Conservation (phyloP, 1,140 invertebrate species). For the Drosophila auraria region DNA sequence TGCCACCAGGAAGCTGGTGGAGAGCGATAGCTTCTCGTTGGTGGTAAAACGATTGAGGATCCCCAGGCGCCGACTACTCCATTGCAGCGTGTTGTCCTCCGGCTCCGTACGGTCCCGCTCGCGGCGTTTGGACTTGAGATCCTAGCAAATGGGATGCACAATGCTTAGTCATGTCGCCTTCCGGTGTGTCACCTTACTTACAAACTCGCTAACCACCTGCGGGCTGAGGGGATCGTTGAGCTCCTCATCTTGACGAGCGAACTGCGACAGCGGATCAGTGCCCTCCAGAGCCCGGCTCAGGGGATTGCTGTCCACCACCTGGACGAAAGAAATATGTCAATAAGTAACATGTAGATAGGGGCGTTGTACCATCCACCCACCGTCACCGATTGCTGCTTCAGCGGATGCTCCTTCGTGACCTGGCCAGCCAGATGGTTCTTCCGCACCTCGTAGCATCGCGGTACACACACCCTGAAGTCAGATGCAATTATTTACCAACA, state of each 20-base stretch:
- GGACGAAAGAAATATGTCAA: not conserved
- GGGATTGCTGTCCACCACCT: slow-evolving; percentile 85
- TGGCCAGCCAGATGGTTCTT: slow-evolving; percentile 54
- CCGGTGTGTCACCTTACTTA: slow-evolving; percentile 63
- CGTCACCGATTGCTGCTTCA: slow-evolving; percentile 55
- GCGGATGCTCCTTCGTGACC: slow-evolving; percentile 64
- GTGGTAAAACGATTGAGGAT: slow-evolving; percentile 96
- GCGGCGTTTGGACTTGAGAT: slow-evolving; percentile 73
- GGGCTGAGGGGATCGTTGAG: slow-evolving; percentile 87
- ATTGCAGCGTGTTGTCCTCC: slow-evolving; percentile 89
- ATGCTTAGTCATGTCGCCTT: not conserved
- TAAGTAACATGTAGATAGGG: slow-evolving; percentile 5
- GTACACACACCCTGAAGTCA: slow-evolving; percentile 61
- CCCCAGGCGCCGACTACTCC: slow-evolving; percentile 89
- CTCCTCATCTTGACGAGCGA: slow-evolving; percentile 87
- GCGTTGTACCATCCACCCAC: slow-evolving; percentile 25
- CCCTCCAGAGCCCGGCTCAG: slow-evolving; percentile 88
- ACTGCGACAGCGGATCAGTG: slow-evolving; percentile 90
- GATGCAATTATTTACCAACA: slow-evolving; percentile 36
- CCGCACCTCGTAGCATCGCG: slow-evolving; percentile 62
- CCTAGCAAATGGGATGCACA: slow-evolving; percentile 1
- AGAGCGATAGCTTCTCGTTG: slow-evolving; percentile 95
- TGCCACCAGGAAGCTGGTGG: slow-evolving; percentile 91
- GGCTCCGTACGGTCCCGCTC: slow-evolving; percentile 69
- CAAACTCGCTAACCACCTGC: slow-evolving; percentile 88